Evolutionary conservation across 1,140 invertebrate species (phyloP), one percentile per base, ranked within the genome.

Genomic region (Myzus persicae): DNA sequence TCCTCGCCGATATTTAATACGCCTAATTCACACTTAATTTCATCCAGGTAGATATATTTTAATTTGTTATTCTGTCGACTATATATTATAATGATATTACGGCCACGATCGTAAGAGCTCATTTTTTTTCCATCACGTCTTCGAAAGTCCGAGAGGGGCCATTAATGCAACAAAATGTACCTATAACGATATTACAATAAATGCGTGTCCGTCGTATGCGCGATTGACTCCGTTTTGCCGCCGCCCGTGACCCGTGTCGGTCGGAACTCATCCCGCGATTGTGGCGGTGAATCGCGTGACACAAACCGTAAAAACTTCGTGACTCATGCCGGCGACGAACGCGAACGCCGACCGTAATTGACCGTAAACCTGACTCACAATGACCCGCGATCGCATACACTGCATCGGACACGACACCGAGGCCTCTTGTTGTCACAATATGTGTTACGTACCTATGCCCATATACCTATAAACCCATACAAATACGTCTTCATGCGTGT

Each of bases 221-320:
- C 51, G 89, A 90, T 31, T 67, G 89, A 36, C 36, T 85, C 11
- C 8, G 82, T 38, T 38, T 82, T 9, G 18, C 46, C 85, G 44
- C n/a, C 44, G 44, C 44, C 85, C 44, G 31, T 46, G 90, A 91
- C 38, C 59, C 59, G 48, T 81, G 26, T 44, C 90, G 90, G 76
- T 38, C 59, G 90, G 90, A n/a, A 76, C 51, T 76, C 90, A 59
- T 90, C 89, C 59, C 90, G 59, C 46, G 88, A 44, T 40, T 40
- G 76, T 24, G 67, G 42, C 67, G 26, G 26, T 31, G 90, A 91
- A 91, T 91, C 90, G 42, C 67, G 90, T 82, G 90, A 91, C 90
- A 91, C 67, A 48, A 91, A 82, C 90, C 90, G 90, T 91, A 82
- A 91, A 91, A 42, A 76, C 90, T 67, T 82, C 90, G 67, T 91